A percentile compares a stretch with the other conserved stretches of the same genome.
Evolutionary conservation across 2,888 invertebrate genomes (phyloP).

Genomic region (Palloptera scutellata): DNA sequence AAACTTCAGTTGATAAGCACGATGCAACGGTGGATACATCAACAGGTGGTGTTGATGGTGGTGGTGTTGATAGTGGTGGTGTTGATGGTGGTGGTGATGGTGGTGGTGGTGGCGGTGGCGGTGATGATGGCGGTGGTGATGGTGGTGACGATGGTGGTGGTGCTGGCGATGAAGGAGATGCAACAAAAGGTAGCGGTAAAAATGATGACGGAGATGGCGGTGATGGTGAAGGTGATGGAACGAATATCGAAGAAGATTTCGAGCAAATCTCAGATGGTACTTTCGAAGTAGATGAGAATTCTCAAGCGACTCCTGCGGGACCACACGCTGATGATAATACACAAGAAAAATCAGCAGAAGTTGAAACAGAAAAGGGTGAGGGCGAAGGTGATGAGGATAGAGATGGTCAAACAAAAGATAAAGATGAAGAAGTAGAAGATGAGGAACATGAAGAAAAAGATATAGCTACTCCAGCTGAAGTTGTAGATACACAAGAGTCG

Average conservation of each 20-base stretch:
- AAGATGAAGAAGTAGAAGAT: slow-evolving; percentile 24
- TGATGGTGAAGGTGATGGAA: slow-evolving; percentile 34
- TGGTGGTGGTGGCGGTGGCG: slow-evolving; percentile 35
- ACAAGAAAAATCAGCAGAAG: slow-evolving; percentile 19
- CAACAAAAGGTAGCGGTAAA: slow-evolving; percentile 33
- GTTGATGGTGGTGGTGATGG: too few relatives aligned
- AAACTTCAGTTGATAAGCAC: slow-evolving; percentile 17
- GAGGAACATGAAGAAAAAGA: slow-evolving; percentile 39
- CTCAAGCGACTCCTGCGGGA: slow-evolving; percentile 43
- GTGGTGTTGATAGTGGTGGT: slow-evolving; percentile 49
- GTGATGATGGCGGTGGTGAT: slow-evolving; percentile 40
- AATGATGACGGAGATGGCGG: slow-evolving; percentile 40
- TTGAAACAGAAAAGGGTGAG: slow-evolving; percentile 22
- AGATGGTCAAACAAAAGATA: slow-evolving; percentile 19
- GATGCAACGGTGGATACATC: slow-evolving; percentile 25
- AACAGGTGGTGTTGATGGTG: slow-evolving; percentile 40
- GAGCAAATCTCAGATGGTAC: slow-evolving; percentile 58
- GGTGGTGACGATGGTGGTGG: slow-evolving; percentile 41
- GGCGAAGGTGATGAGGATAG: slow-evolving; percentile 25
- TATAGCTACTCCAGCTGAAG: slow-evolving; percentile 36
- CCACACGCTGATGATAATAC: slow-evolving; percentile 29
- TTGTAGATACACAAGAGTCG: slow-evolving; percentile 38
- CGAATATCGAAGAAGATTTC: slow-evolving; percentile 48
- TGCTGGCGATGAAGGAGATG: slow-evolving; percentile 43
- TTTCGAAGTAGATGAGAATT: slow-evolving; percentile 53